Evolutionary conservation across 2,888 invertebrate genomes (phyloP), one percentile per base, ranked within the genome.

Genomic region (Lepidochrysops patricia): DNA sequence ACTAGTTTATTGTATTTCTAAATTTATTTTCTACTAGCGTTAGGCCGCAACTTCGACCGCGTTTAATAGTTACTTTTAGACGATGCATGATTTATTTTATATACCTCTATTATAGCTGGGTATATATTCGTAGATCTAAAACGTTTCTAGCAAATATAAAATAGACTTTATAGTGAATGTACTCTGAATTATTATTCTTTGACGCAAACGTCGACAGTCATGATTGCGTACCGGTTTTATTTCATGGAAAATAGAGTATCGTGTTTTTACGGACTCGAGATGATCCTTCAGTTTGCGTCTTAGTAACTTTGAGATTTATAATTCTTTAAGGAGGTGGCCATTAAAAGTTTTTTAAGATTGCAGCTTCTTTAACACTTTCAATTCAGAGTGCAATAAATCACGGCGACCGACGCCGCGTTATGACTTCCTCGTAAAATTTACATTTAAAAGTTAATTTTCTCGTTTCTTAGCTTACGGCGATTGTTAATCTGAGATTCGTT

Each of bases 321-420:
- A 80, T 80, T 82, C 84, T 85, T 85, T 88, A 87, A 87, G 82
- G 84, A 84, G 84, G 80, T 83, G 78, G 82, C 86, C 86, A 89
- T 88, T 88, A 88, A 89, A 89, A 89, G 80, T 88, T 88, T 87
- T 88, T 85, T 79, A 83, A n/a, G 86, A 86, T 87, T 86, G 84
- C 84, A 84, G 87, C 86, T 85, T 80, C 80, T 86, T 86, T 85
- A 87, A 84, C 87, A 86, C 87, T 88, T 85, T 84, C 86, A 84
- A 86, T 85, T 85, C 83, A 75, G 82, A 85, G 76, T 80, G 82
- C 77, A 80, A 87, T 88, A 88, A 87, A 88, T 88, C 86, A 84
- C 86, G 85, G 83, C 83, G 84, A 80, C 84, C 84, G 84, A 85
- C 84, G 85, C 82, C 80, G 80, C 84, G 82, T 88, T 88, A 88